Evolutionary conservation across 2,888 invertebrate species (phyloP).

Genomic region (Acrocyrtus sp.): DNA sequence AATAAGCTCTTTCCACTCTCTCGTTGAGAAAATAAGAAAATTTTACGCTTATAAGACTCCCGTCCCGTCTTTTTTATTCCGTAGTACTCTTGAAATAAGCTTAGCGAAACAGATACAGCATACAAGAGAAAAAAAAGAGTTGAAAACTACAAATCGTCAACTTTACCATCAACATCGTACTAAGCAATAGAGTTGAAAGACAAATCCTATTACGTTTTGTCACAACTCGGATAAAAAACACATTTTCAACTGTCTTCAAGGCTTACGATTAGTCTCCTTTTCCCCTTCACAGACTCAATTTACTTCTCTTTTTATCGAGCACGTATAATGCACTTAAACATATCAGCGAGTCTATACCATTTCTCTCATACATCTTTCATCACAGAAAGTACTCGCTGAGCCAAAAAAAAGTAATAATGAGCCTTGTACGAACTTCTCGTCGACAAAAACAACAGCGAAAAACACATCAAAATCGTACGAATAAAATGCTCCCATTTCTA

Average conservation of each 20-base stretch:
- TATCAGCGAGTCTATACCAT: not conserved
- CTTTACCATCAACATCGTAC: constrained; percentile 22
- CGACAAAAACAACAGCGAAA: no score
- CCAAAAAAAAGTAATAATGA: constrained; percentile 2
- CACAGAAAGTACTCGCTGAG: not conserved
- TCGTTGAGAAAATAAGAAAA: constrained; percentile 47
- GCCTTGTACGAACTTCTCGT: constrained; percentile 25
- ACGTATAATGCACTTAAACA: constrained; percentile 50
- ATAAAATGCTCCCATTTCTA: no score
- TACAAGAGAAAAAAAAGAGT: constrained; percentile 36
- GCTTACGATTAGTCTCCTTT: constrained; percentile 19
- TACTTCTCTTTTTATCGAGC: constrained; percentile 22
- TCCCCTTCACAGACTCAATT: constrained; percentile 47
- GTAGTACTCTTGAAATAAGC: not conserved
- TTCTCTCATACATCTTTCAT: constrained; percentile 18
- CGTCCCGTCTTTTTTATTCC: constrained; percentile 10
- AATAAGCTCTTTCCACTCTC: constrained; percentile 15
- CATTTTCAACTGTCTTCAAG: constrained; percentile 45
- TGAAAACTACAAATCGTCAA: constrained; percentile 51
- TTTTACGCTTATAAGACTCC: constrained; percentile 42
- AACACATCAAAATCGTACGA: no score
- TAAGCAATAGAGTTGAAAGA: constrained; percentile 49
- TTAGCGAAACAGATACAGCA: constrained; percentile 14
- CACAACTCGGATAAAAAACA: constrained; percentile 54
- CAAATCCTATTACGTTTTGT: constrained; percentile 56